Evolutionary conservation across 2,113 vertebrate species (phyloP).

Genomic region (Daphoenositta chrysoptera): DNA sequence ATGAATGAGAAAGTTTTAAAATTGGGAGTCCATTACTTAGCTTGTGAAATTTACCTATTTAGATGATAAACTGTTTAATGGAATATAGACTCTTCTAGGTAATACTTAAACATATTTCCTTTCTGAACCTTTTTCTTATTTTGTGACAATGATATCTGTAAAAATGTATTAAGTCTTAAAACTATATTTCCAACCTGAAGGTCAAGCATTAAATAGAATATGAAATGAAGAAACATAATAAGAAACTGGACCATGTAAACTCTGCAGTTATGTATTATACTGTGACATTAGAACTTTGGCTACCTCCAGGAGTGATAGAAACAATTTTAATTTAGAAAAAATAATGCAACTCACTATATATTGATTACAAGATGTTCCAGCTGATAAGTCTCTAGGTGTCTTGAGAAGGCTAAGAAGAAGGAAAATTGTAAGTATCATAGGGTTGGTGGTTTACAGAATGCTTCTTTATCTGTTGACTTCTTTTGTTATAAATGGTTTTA

Average conservation of each 20-base stretch:
- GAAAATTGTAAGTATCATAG: not conserved
- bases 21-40: not conserved
- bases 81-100: not conserved
- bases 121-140: not conserved
- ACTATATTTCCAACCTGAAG: not conserved
- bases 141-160: not conserved
- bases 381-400: not conserved
- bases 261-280: not conserved
- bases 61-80: not conserved
- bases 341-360: not conserved
- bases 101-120: not conserved
- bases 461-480: not conserved
- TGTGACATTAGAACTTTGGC: not conserved
- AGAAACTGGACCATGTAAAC: not conserved
- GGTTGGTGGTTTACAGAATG: not conserved
- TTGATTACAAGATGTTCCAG: not conserved
- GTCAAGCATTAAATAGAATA: not conserved
- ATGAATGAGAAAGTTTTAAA: not conserved
- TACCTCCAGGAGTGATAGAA: not conserved
- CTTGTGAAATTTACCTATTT: not conserved
- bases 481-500: not conserved
- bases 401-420: not conserved
- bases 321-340: not conserved
- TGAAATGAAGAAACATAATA: not conserved
- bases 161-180: not conserved